Percentiles rank a stretch among this genome's conserved stretches.
Evolutionary conservation across 2,113 vertebrate genomes (phyloP).

Genomic region (Petroica traversi): DNA sequence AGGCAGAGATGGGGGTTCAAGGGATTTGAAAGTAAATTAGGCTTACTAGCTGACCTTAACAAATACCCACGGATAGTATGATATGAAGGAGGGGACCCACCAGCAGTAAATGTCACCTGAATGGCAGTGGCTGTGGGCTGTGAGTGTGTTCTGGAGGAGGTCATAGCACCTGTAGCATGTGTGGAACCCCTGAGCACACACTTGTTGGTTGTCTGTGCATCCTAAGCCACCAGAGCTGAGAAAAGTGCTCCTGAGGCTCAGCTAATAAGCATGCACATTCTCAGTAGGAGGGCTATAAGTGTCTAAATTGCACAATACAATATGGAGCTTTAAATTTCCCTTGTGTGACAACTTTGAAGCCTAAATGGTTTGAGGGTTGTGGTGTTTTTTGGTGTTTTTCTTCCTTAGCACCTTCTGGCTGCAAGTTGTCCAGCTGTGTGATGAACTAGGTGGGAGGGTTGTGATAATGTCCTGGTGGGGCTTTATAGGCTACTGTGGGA

Average conservation of each 20-base stretch:
- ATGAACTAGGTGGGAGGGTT: not conserved
- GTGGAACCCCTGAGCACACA: not conserved
- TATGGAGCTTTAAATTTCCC: not conserved
- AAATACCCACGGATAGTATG: rapidly evolving
- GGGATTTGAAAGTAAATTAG: not conserved
- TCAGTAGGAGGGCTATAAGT: not conserved
- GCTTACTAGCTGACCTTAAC: not conserved
- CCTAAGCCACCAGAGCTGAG: not conserved
- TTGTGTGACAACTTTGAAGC: not conserved
- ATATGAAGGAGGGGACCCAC: not conserved
- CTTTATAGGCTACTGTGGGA: not conserved
- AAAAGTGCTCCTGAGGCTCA: not conserved
- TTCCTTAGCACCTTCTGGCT: not conserved
- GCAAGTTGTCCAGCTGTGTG: not conserved
- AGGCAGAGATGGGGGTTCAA: not conserved
- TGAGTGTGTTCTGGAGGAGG: not conserved
- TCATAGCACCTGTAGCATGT: not conserved
- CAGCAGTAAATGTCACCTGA: not conserved
- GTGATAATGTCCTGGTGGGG: not conserved
- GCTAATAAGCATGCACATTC: not conserved
- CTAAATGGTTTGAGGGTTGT: not conserved
- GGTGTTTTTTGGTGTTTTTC: not conserved
- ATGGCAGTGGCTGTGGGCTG: not conserved
- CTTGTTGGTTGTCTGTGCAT: not conserved
- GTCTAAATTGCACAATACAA: not conserved